phyloP scores from a whole-genome alignment of 2,113 vertebrate genomes.

The Pterocles gutturalis region DNA sequence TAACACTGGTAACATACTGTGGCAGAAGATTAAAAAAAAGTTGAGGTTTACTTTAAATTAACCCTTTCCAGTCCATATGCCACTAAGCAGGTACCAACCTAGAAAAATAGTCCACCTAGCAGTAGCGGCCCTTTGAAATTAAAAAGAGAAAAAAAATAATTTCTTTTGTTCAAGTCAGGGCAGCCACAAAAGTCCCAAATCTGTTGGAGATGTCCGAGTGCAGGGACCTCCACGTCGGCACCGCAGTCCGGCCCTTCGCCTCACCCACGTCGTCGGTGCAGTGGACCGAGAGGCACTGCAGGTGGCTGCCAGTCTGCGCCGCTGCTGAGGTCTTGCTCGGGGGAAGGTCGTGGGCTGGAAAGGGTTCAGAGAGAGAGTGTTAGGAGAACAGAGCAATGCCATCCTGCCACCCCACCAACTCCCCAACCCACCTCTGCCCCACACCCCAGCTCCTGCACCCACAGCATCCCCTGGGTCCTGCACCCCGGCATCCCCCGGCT shows the following conservation, averaged over 20 bases:
- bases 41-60: conserved; percentile 84
- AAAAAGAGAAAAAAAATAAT: conserved; percentile 47
- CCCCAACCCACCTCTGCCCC: too few relatives aligned
- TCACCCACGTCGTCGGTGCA: conserved; percentile 96
- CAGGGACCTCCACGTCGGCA: conserved; percentile 95
- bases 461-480: too few relatives aligned
- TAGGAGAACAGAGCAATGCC: background rate
- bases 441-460: too few relatives aligned
- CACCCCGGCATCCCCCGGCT: too few relatives aligned
- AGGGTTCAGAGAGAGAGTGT: conserved; percentile 56
- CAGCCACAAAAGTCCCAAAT: conserved; percentile 97
- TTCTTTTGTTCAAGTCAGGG: conserved; percentile 89
- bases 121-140: conserved; percentile 76
- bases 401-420: background rate
- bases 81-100: conserved; percentile 83
- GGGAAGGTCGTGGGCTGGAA: conserved; percentile 89
- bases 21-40: conserved; percentile 76
- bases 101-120: conserved; percentile 78
- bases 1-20: conserved; percentile 82
- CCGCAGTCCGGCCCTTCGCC: conserved; percentile 89
- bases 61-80: conserved; percentile 83
- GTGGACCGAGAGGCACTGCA: conserved; percentile 98
- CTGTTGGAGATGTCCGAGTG: conserved; percentile 98
- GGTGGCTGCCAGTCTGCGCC: conserved; percentile 87
- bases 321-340: conserved; percentile 85